Conservation (phyloP, 2,797 vertebrate species). For the Falco novaeseelandiae region DNA sequence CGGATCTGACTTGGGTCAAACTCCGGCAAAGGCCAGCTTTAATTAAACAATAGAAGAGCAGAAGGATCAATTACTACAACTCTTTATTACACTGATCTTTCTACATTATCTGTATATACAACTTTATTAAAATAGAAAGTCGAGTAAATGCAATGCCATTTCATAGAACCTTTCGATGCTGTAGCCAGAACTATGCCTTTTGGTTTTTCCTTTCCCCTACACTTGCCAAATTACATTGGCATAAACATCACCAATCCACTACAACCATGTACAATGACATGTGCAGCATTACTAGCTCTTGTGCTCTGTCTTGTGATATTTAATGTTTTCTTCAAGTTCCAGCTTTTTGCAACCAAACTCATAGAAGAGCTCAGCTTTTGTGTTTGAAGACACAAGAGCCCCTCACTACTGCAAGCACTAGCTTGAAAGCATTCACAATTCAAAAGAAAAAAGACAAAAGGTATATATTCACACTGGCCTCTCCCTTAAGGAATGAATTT, state of each 20-base stretch:
- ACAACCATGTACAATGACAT: not conserved
- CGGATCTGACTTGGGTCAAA: slow-evolving; percentile 96
- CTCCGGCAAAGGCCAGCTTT: slow-evolving; percentile 94
- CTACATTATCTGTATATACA: not conserved
- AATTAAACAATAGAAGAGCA: slow-evolving; percentile 52
- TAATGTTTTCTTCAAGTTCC: not conserved
- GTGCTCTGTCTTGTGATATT: not conserved
- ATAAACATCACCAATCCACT: not conserved
- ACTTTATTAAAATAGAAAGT: not conserved
- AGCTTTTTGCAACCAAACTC: not conserved
- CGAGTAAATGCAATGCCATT: not conserved
- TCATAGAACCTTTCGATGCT: slow-evolving; percentile 1
- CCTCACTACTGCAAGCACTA: not conserved
- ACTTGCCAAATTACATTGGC: not conserved
- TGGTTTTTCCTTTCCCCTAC: not conserved
- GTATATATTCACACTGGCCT: not conserved
- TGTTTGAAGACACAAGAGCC: not conserved
- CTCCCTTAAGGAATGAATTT: not conserved
- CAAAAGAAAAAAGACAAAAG: not conserved
- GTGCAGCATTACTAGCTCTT: not conserved
- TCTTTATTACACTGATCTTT: not conserved
- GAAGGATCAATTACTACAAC: not conserved
- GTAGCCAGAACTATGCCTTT: not conserved
- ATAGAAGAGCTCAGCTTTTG: not conserved
- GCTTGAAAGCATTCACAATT: not conserved